Base-by-base conservation (phyloP, 2,888 invertebrate species). In the Hypolimnas misippus region DNA sequence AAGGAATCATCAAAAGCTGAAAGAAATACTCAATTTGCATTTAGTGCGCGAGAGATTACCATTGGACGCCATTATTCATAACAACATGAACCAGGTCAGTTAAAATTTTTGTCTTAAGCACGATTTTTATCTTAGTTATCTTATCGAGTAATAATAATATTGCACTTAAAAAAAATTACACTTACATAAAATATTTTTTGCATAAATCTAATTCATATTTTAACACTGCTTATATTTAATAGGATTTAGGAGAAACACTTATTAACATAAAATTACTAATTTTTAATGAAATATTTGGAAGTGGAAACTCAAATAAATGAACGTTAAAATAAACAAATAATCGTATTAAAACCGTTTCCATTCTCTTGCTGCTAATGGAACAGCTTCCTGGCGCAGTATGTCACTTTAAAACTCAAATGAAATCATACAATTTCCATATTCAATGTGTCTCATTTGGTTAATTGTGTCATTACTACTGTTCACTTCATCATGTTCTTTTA, bases 11-110 rank as follows among this genome's bases (percentile, higher is more conserved):
- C 93, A 94, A 64, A 94, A 94, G 71, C 93, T 97, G 77, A 93
- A 93, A 68, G 96, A 97, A 67, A 96, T 98, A 73, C 86, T 98
- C 56, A 95, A 95, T 74, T 94, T 98, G 78, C 98, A 98, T 85
- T 92, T 97, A 70, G 96, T 97, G 16, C 94, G 94, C 66, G 95
- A 96, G 73, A 93, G 95, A 63, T 88, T 97, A 51, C 95, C 96
- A 12, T 92, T 96, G 72, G 96, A 97, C 61, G 94, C 94, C 67
- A 97, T 97, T 63, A 93, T 94, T 61, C 93, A 95, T 71, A 95
- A 94, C 77, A 95, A 95, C 76, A 92, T 94, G 76, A 94, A 94
- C 76, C 94, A 95, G 93, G 96, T 96, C 60, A 65, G 73, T 68
- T 44, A 87, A 78, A 71, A 12, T 16, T 4, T 29, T 46, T 14